These are phyloP conservation scores for Gryllus longicercus DNA, from an alignment of 2,888 invertebrate genomes.

Conservation along the genomic window DNA sequence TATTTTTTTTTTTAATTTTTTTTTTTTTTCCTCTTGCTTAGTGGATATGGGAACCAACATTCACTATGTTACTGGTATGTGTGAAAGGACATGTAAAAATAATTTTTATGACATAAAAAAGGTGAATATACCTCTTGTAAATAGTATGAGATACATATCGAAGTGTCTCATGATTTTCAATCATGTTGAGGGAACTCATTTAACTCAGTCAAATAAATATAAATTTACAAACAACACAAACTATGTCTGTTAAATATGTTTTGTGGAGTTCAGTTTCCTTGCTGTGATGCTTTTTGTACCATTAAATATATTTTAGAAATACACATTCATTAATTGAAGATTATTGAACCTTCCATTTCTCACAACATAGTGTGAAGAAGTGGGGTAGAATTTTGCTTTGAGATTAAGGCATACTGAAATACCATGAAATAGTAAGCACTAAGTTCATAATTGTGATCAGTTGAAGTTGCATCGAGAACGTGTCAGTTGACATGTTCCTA, in stretches of 20 bases:
- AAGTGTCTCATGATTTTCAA: background rate
- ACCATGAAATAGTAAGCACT: too few species aligned
- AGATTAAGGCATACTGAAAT: too few species aligned
- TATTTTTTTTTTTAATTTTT: background rate
- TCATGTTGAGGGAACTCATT: conserved; percentile 17
- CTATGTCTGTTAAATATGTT: background rate
- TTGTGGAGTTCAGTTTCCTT: conserved; percentile 11
- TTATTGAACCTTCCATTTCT: too few species aligned
- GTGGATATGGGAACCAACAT: background rate
- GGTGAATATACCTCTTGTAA: background rate
- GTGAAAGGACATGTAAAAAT: background rate
- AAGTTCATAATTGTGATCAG: too few species aligned
- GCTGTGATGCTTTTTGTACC: conserved; percentile 11
- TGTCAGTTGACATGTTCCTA: too few species aligned
- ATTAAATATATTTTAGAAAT: conserved; percentile 8
- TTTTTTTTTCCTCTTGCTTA: background rate
- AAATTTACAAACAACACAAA: conserved; percentile 17
- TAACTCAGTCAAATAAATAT: conserved; percentile 7
- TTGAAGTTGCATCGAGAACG: too few species aligned
- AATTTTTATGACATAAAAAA: background rate
- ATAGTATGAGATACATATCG: background rate
- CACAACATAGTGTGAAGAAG: too few species aligned
- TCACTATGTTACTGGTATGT: background rate
- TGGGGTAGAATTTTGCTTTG: too few species aligned
- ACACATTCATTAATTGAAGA: background rate